Conservation (phyloP, 2,113 vertebrate genomes). For the Neofelis nebulosa region DNA sequence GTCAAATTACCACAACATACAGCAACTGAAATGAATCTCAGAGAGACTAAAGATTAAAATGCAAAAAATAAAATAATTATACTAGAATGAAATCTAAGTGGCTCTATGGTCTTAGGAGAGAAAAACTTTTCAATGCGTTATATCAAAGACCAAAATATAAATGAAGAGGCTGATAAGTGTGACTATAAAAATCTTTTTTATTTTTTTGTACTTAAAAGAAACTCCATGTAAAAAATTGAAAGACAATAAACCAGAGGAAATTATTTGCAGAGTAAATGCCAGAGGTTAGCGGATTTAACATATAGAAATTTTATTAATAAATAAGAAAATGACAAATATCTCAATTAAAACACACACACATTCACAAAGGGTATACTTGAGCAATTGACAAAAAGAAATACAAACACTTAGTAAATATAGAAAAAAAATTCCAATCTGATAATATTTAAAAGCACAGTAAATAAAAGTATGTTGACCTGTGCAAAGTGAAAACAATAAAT, state of each 20-base stretch:
- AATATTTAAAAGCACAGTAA: not conserved
- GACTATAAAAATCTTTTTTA: not conserved
- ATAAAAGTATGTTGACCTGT: not conserved
- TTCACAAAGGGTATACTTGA: not conserved
- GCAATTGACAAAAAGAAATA: conserved; percentile 11
- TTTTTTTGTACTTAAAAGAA: not conserved
- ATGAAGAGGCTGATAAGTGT: conserved; percentile 17
- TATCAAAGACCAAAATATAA: conserved; percentile 21
- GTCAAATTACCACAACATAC: not conserved
- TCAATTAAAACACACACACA: not conserved
- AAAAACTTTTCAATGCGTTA: conserved; percentile 24
- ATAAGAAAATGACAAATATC: not conserved
- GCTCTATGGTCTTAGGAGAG: not conserved
- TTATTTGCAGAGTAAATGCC: not conserved
- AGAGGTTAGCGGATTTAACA: not conserved
- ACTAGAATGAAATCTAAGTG: conserved; percentile 10
- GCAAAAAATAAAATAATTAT: conserved; percentile 14
- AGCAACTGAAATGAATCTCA: not conserved
- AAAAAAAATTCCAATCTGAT: not conserved
- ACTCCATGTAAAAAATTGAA: not conserved
- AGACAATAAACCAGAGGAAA: not conserved
- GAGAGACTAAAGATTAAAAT: not conserved
- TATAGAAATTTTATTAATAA: not conserved
- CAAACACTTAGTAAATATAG: not conserved
- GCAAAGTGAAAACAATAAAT: conserved; percentile 1